Conservation (phyloP, 2,888 invertebrate species). For the Andrena praecox region DNA sequence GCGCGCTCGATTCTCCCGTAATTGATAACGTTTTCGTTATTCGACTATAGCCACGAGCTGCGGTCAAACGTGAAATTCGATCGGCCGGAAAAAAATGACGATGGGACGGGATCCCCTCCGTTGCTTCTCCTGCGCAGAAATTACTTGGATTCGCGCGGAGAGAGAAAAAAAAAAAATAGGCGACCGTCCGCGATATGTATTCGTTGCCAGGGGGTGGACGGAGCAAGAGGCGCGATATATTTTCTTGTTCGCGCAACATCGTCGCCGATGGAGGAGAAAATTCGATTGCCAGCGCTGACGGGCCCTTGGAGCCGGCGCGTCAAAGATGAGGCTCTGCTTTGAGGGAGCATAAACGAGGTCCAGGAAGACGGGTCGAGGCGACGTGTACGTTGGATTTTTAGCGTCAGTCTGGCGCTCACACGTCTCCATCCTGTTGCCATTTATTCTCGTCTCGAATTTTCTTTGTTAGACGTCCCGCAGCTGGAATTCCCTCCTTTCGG, state of each 20-base stretch:
- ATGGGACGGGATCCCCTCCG: slow-evolving; percentile 24
- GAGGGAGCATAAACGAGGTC: neutral
- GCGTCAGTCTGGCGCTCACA: no score
- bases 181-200: neutral
- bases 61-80: slow-evolving; percentile 62
- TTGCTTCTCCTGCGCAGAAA: slow-evolving; percentile 7
- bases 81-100: slow-evolving; percentile 58
- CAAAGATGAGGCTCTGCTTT: neutral
- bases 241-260: neutral
- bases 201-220: neutral
- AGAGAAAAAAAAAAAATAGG: slow-evolving; percentile 9
- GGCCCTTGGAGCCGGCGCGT: neutral
- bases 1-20: slow-evolving; percentile 55
- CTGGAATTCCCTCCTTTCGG: no score
- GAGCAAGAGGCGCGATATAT: neutral
- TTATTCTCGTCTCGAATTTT: no score
- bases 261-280: neutral
- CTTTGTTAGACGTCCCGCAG: no score
- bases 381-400: no score
- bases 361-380: no score
- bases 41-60: slow-evolving; percentile 43
- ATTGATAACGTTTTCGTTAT: slow-evolving; percentile 71
- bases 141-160: slow-evolving; percentile 13
- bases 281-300: neutral
- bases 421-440: no score